These are phyloP conservation scores for Sphaerophoria taeniata DNA, from an alignment of 2,888 invertebrate species.

Conservation along the genomic window DNA sequence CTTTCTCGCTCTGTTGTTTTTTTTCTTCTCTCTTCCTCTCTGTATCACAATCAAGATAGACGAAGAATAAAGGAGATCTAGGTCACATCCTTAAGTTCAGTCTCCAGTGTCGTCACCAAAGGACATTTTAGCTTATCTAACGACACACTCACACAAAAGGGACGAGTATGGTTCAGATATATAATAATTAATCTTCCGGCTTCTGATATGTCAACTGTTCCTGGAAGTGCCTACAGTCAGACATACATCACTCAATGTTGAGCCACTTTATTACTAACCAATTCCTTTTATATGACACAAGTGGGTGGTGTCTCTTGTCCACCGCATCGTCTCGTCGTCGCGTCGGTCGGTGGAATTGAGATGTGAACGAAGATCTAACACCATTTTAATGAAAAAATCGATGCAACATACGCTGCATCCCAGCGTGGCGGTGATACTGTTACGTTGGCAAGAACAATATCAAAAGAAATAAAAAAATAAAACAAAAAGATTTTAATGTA, in stretches of 20 bases:
- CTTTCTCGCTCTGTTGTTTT: neutral
- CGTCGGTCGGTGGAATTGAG: conserved; percentile 41
- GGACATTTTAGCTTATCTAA: conserved; percentile 30
- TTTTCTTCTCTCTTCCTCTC: neutral
- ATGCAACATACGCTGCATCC: conserved; percentile 1
- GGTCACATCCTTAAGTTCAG: conserved; percentile 60
- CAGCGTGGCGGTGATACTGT: neutral
- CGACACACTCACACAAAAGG: conserved; percentile 33
- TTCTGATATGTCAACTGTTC: conserved; percentile 47
- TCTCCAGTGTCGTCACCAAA: conserved; percentile 9
- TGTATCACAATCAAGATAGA: conserved; percentile 43
- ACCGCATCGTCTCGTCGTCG: too few relatives aligned
- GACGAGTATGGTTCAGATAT: conserved; percentile 11
- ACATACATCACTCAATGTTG: conserved; percentile 50
- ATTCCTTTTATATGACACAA: conserved; percentile 39
- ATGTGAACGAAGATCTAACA: conserved; percentile 13
- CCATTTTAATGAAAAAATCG: conserved; percentile 10
- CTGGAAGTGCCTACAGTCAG: conserved; percentile 38
- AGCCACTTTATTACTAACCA: conserved; percentile 64
- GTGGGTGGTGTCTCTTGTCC: neutral
- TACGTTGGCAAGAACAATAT: neutral
- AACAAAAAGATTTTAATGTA: conserved; percentile 23
- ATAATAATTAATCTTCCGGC: conserved; percentile 63
- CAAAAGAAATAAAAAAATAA: conserved; percentile 6
- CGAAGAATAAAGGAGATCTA: conserved; percentile 40